phyloP scores from a whole-genome alignment of 2,113 vertebrate genomes.

The Pterocles orientalis region DNA sequence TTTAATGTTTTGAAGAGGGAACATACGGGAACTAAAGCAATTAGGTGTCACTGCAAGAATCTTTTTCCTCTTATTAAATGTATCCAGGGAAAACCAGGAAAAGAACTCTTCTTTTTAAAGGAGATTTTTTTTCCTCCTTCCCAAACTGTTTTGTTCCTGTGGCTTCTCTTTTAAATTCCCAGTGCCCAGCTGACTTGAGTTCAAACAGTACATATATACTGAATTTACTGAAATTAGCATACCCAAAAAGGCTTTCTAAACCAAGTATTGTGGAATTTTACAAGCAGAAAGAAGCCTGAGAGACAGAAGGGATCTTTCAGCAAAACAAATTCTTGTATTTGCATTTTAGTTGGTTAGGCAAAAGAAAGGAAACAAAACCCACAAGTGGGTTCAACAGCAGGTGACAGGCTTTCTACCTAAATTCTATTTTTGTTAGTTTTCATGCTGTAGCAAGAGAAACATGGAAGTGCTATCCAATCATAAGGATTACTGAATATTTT shows the following conservation, averaged over 20 bases:
- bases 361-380: neutral
- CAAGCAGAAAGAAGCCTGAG: neutral
- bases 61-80: slow-evolving; percentile 15
- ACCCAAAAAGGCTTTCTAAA: neutral
- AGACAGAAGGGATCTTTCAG: neutral
- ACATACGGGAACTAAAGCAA: slow-evolving; percentile 35
- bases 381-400: neutral
- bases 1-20: neutral
- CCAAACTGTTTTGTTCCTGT: neutral
- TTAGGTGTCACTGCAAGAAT: slow-evolving; percentile 1
- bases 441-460: neutral
- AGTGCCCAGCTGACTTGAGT: neutral
- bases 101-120: neutral
- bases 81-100: neutral
- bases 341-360: neutral
- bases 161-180: neutral
- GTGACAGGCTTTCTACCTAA: neutral
- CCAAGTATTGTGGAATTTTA: neutral
- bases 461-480: neutral
- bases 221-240: neutral
- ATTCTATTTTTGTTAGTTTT: neutral
- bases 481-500: neutral
- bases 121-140: neutral
- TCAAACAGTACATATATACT: neutral
- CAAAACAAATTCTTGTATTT: neutral